Conservation (phyloP, 2,113 vertebrate species). For the Dipodomys stephensi region DNA sequence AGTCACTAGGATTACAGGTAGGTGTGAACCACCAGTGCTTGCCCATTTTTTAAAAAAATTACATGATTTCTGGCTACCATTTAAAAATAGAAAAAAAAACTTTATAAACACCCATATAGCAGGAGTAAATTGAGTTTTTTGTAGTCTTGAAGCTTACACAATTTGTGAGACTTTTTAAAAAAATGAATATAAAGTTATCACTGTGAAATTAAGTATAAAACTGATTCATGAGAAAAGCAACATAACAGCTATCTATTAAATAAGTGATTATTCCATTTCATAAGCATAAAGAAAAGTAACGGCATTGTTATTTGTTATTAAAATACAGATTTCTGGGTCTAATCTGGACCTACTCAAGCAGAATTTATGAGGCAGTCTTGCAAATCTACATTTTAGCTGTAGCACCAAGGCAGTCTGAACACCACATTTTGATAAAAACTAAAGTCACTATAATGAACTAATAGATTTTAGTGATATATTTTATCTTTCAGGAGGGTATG, state of each 20-base stretch:
- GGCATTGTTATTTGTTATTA: background rate
- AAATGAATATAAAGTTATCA: background rate
- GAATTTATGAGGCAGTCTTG: background rate
- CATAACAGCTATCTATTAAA: background rate
- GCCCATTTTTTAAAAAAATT: background rate
- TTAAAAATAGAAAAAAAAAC: background rate
- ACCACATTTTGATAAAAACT: background rate
- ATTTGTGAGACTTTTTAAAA: background rate
- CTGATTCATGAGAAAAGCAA: constrained; percentile 2
- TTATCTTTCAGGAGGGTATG: background rate
- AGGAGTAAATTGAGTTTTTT: background rate
- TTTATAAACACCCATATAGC: background rate
- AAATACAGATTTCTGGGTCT: background rate
- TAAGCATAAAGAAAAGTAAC: background rate
- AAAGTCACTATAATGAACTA: background rate
- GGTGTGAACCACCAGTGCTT: too few relatives aligned
- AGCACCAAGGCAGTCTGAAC: background rate
- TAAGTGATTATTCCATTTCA: constrained; percentile 18
- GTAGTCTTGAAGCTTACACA: background rate
- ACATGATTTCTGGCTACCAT: background rate
- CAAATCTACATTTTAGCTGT: background rate
- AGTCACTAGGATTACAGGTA: too few relatives aligned
- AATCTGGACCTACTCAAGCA: background rate
- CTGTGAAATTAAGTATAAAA: constrained; percentile 9
- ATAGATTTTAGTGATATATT: background rate